Conservation (phyloP, 2,797 vertebrate genomes). For the Chaenodraco wilsoni region DNA sequence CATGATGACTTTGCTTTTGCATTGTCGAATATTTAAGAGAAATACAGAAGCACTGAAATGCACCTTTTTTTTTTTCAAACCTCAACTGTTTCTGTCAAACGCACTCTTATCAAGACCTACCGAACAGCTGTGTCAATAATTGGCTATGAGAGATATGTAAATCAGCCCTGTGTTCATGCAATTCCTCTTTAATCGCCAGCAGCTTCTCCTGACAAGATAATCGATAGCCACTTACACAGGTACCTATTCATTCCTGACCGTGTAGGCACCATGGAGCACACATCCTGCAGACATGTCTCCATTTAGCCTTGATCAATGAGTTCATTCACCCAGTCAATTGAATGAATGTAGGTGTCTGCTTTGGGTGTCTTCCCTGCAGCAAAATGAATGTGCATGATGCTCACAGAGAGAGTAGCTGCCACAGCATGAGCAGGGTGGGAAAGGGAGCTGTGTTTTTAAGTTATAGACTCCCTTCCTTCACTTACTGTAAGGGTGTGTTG, state of each 20-base stretch:
- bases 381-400: slow-evolving; percentile 19
- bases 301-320: slow-evolving; percentile 58
- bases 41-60: not conserved
- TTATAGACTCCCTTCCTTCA: not conserved
- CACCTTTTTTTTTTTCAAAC: slow-evolving; percentile 16
- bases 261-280: slow-evolving; percentile 36
- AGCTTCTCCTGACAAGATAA: slow-evolving; percentile 57
- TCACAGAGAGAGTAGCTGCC: slow-evolving; percentile 30
- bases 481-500: not conserved
- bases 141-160: slow-evolving; percentile 43
- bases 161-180: slow-evolving; percentile 37
- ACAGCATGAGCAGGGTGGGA: slow-evolving; percentile 18
- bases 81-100: slow-evolving; percentile 19
- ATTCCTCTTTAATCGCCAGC: slow-evolving; percentile 38
- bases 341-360: slow-evolving; percentile 29
- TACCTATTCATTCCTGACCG: slow-evolving; percentile 49
- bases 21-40: not conserved
- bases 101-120: slow-evolving; percentile 9
- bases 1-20: not conserved
- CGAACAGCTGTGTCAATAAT: slow-evolving; percentile 49
- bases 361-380: slow-evolving; percentile 10
- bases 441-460: not conserved
- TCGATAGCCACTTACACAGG: slow-evolving; percentile 61
- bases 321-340: slow-evolving; percentile 37
- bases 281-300: slow-evolving; percentile 47